These are phyloP conservation scores for Parauchenoglanis punctatus DNA, from an alignment of 2,797 vertebrate genomes.

Conservation along the genomic window DNA sequence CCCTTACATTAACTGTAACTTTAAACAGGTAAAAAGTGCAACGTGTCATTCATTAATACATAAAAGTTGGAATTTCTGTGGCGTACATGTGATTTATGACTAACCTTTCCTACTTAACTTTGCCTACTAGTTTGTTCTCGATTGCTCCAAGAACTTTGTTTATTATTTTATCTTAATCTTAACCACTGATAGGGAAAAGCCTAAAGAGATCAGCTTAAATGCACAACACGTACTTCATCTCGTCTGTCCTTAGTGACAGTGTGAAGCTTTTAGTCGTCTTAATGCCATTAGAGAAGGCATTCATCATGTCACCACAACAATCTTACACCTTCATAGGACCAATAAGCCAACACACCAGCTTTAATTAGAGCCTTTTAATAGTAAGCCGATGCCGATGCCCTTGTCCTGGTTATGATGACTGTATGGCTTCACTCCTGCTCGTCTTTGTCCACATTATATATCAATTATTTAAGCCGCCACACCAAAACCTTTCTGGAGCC, in stretches of 20 bases:
- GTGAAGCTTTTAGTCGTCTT: constrained; percentile 47
- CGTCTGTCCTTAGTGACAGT: not conserved
- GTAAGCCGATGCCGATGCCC: constrained; percentile 73
- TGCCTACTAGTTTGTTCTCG: not conserved
- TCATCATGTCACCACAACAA: constrained; percentile 37
- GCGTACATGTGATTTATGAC: not conserved
- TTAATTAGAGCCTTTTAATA: constrained; percentile 69
- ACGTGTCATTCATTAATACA: not conserved
- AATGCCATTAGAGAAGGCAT: constrained; percentile 3
- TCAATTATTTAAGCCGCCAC: constrained; percentile 80
- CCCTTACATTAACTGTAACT: not conserved
- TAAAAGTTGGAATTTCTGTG: not conserved
- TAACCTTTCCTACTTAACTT: not conserved
- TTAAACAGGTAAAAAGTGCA: not conserved
- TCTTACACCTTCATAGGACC: constrained; percentile 22
- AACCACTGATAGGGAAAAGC: not conserved
- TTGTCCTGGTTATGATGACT: constrained; percentile 77
- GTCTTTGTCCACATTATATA: constrained; percentile 67
- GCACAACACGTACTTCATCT: not conserved
- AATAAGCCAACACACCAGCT: constrained; percentile 36
- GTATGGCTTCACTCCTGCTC: constrained; percentile 55
- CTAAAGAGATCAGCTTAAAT: not conserved
- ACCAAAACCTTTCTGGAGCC: constrained; percentile 78
- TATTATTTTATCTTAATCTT: not conserved
- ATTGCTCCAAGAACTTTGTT: not conserved